Evolutionary conservation across 2,888 invertebrate genomes (phyloP), one percentile per base, ranked within the genome.

Genomic region (Lissocephala sabroskyi): DNA sequence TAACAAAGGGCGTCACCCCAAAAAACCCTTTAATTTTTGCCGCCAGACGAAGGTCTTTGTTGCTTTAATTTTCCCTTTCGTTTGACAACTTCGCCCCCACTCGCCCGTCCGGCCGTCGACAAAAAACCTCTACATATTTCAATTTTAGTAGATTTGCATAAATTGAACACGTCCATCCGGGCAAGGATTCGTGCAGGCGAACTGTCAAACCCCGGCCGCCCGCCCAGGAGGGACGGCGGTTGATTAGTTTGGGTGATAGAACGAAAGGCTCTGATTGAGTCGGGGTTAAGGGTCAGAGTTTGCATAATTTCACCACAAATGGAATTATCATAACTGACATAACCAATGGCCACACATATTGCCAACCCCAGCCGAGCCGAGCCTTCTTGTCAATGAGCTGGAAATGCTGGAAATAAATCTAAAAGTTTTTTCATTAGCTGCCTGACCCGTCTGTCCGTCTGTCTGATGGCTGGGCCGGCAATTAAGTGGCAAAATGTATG

Each of bases 371-470:
- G 7, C 23, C 23, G 7, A 23, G 7, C 23, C n/a, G n/a, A n/a
- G n/a, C n/a, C n/a, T n/a, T n/a, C n/a, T n/a, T 23, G 23, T 23
- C 23, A 5, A 29, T 30, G 10, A 5, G n/a, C n/a, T n/a, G n/a
- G 42, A 45, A 56, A 53, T 46, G 49, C 51, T 51, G 52, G 49
- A 46, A 52, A 60, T 64, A 56, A 64, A 64, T 70, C 58, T 49
- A 32, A 66, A 73, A 73, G 62, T 76, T 76, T 73, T 73, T 76
- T 74, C 71, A 76, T 73, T 73, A 76, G 56, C 62, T 65, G 54
- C 35, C 43, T 50, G 55, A 56, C 63, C 11, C 23, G 19, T 5
- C 23, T 18, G 19, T 10, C n/a, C 40, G 40, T 26, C 35, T 35
- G 35, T 16, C 35, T 16, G 35, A 17, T 16, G 56, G 59, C 63